phyloP scores from a whole-genome alignment of 2,888 invertebrate species.

The Rutpela maculata region DNA sequence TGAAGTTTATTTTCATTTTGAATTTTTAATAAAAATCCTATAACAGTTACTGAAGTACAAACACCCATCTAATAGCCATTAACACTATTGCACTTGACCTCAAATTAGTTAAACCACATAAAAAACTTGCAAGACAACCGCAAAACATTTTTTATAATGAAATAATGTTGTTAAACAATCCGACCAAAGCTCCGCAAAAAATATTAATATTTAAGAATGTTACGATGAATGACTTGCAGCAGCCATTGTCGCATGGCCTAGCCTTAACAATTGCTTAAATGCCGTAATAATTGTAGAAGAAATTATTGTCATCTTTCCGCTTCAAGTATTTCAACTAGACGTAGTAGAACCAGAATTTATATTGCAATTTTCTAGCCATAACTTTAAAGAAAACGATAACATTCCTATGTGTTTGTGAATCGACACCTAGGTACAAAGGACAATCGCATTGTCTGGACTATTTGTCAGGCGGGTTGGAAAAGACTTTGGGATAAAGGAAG shows the following conservation, averaged over 20 bases:
- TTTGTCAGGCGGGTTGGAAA: constrained; percentile 65
- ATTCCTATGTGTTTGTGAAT: constrained; percentile 62
- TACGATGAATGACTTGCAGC: constrained; percentile 14
- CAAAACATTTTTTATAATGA: neutral
- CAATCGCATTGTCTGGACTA: constrained; percentile 66
- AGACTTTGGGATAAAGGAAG: constrained; percentile 59
- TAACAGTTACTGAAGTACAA: too few relatives aligned
- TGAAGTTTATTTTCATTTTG: too few relatives aligned
- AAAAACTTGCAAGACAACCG: neutral
- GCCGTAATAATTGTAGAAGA: constrained; percentile 27
- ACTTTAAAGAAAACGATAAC: constrained; percentile 61
- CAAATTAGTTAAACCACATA: neutral
- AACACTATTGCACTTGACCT: neutral
- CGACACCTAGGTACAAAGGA: constrained; percentile 66
- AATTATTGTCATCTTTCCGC: constrained; percentile 27
- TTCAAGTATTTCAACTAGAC: neutral
- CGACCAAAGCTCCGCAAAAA: neutral
- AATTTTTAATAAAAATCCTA: too few relatives aligned
- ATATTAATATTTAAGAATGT: constrained; percentile 7
- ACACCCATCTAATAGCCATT: neutral
- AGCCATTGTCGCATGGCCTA: constrained; percentile 8
- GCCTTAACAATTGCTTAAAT: constrained; percentile 26
- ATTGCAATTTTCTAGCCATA: constrained; percentile 62
- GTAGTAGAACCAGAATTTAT: constrained; percentile 18
- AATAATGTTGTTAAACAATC: neutral